phyloP scores from a whole-genome alignment of 2,113 vertebrate species.

The Myxocyprinus asiaticus region DNA sequence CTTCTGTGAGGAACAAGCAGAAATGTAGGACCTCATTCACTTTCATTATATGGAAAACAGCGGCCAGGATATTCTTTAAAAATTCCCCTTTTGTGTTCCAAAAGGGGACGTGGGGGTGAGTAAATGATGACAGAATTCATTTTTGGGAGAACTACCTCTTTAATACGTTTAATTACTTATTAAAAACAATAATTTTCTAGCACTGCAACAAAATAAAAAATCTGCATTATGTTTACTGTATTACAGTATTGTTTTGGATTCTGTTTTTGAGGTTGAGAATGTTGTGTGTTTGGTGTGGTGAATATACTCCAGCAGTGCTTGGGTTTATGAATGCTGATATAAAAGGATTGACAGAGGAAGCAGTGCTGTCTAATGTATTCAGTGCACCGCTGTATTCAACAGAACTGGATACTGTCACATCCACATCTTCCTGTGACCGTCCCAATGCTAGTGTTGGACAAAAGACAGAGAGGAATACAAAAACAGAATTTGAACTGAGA shows the following conservation, averaged over 20 bases:
- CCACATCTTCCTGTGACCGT: conserved; percentile 17
- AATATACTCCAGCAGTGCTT: neutral
- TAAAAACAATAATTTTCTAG: too few species aligned
- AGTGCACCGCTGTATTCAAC: conserved; percentile 8
- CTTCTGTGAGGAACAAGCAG: too few species aligned
- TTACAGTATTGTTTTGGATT: neutral
- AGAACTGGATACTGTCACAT: conserved; percentile 53
- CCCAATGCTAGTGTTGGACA: neutral
- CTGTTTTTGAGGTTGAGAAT: neutral
- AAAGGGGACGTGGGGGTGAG: too few species aligned
- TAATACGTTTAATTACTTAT: too few species aligned
- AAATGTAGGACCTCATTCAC: too few species aligned
- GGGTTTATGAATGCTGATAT: conserved; percentile 48
- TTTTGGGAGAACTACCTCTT: too few species aligned
- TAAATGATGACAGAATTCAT: too few species aligned
- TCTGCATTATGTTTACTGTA: neutral
- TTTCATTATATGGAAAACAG: too few species aligned
- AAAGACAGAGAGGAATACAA: neutral
- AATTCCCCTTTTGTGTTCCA: too few species aligned
- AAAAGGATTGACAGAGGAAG: conserved; percentile 32
- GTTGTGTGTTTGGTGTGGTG: conserved; percentile 22
- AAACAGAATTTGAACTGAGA: too few species aligned
- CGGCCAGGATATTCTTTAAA: too few species aligned
- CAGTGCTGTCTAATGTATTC: neutral
- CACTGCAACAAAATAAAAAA: too few species aligned